These are phyloP conservation scores for Carollia perspicillata DNA, from an alignment of 2,113 vertebrate species.

Conservation along the genomic window DNA sequence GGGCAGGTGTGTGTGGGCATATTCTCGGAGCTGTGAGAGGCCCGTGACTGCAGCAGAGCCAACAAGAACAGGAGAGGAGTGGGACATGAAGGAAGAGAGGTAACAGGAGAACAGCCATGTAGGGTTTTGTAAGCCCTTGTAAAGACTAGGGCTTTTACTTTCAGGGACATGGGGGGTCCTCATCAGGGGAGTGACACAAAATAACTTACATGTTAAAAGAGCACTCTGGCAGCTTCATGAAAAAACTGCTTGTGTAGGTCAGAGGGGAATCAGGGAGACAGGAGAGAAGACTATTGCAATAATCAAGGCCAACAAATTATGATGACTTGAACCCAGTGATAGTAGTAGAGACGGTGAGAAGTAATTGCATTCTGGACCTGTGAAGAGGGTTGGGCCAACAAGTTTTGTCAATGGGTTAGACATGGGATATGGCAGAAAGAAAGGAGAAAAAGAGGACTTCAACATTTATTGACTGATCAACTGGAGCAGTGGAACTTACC, in stretches of 20 bases:
- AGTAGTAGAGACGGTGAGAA: neutral
- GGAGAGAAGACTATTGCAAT: neutral
- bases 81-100: neutral
- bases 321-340: neutral
- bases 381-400: neutral
- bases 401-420: neutral
- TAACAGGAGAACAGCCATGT: neutral
- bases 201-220: neutral
- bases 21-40: neutral
- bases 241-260: neutral
- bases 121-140: neutral
- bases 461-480: neutral
- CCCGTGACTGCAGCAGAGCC: neutral
- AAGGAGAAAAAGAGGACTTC: neutral
- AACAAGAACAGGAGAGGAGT: neutral
- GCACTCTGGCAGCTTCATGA: neutral
- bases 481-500: neutral
- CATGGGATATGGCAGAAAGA: neutral
- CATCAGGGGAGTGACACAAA: neutral
- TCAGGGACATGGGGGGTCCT: neutral
- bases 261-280: neutral
- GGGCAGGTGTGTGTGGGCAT: neutral
- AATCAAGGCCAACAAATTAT: neutral
- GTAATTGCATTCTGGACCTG: neutral
- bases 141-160: neutral